Conservation (phyloP, 2,797 vertebrate genomes). For the Melanotaenia maccullochi region DNA sequence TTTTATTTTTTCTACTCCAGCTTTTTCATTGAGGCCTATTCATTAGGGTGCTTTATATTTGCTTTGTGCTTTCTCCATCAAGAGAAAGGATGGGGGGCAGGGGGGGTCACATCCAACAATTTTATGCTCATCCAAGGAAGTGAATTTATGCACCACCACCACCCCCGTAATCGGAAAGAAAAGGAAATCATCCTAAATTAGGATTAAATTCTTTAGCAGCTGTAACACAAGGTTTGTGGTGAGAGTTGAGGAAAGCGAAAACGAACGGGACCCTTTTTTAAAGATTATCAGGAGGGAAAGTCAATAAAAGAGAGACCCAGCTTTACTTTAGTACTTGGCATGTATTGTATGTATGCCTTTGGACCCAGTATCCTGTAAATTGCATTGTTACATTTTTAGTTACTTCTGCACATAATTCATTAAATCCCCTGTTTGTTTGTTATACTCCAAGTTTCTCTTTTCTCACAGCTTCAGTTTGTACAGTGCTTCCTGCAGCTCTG, state of each 20-base stretch:
- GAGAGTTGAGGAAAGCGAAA: not conserved
- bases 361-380: conserved; percentile 1
- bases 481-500: conserved; percentile 59
- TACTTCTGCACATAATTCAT: conserved; percentile 43
- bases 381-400: conserved; percentile 24
- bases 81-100: no score
- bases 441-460: conserved; percentile 51
- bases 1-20: not conserved
- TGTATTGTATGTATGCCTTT: conserved; percentile 11
- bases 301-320: not conserved
- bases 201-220: conserved; percentile 16
- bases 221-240: conserved; percentile 10
- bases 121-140: no score
- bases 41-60: not conserved
- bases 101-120: no score
- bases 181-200: conserved; percentile 13
- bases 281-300: not conserved
- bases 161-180: conserved; percentile 2
- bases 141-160: no score
- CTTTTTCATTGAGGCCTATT: not conserved
- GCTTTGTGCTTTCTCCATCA: not conserved
- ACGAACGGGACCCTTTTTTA: not conserved
- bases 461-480: conserved; percentile 65
- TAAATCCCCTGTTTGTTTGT: conserved; percentile 16
- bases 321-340: not conserved